A percentile compares a stretch with the other conserved stretches of the same genome.
Evolutionary conservation across 2,113 vertebrate genomes (phyloP).

Genomic region (Indri indri): DNA sequence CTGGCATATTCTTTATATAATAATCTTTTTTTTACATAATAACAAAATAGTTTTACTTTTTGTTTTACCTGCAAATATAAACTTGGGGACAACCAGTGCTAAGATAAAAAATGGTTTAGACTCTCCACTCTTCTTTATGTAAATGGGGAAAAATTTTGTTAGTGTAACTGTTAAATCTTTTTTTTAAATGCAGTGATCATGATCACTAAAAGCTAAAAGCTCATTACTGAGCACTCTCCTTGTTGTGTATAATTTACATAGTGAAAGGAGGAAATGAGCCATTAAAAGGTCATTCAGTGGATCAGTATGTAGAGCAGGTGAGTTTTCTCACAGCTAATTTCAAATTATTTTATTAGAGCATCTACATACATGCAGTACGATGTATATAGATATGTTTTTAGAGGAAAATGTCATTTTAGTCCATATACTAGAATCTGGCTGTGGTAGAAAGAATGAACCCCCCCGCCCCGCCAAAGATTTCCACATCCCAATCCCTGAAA

Average conservation of each 20-base stretch:
- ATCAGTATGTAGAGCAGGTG: neutral
- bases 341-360: constrained; percentile 39
- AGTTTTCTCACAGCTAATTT: constrained; percentile 51
- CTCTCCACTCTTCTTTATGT: neutral
- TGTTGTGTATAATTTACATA: constrained; percentile 45
- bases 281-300: constrained; percentile 55
- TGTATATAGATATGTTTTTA: neutral
- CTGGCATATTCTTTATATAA: constrained; percentile 21
- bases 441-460: neutral
- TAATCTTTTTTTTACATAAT: neutral
- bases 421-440: neutral
- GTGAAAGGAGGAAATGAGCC: constrained; percentile 52
- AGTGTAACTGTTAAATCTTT: neutral
- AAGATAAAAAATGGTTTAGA: constrained; percentile 36
- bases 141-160: neutral
- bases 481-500: neutral
- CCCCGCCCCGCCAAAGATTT: neutral
- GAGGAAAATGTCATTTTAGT: neutral
- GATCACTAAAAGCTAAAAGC: neutral
- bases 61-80: constrained; percentile 26
- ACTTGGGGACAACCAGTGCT: neutral
- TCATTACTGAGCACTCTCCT: constrained; percentile 46
- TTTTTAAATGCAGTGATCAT: neutral
- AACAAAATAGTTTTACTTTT: constrained; percentile 13
- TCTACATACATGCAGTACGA: neutral